Evolutionary conservation across 2,888 invertebrate species (phyloP), one percentile per base, ranked within the genome.

Genomic region (Drosophila subsilvestris): DNA sequence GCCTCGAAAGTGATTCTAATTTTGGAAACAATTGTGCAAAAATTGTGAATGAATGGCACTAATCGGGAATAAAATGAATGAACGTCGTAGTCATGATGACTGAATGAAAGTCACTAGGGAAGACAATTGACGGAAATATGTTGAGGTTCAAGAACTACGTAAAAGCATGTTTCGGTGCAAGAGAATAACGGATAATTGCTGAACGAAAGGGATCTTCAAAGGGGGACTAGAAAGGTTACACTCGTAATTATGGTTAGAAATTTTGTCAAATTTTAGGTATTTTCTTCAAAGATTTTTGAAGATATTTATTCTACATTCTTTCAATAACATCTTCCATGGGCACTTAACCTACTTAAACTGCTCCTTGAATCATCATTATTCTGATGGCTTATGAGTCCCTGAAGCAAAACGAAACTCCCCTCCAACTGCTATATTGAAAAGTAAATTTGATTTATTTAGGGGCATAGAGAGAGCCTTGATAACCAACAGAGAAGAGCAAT

Each of bases 361-460:
- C 25, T n/a, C 20, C 18, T 29, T 9, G 22, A 9, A 17, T 32
- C 32, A 43, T 44, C 14, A 62, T 56, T 47, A 25, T 22, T 17
- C 29, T n/a, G 14, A 25, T 57, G 22, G 10, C 37, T 37, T 17
- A 17, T 20, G 27, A 12, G 6, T 32, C 20, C 9, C 20, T 32
- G 53, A 58, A 44, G 53, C 65, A 65, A 44, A 50, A 48, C 55
- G 48, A 54, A 47, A 8, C 72, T 61, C 74, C 53, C 49, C 49
- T 51, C 58, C 51, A 74, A 74, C 72, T 76, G 70, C 37, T 62
- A 73, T 69, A 86, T 86, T 75, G 76, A 69, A 83, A 74, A 78
- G 66, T 73, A 86, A 86, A 82, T 86, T 86, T 69, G 63, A 83
- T 82, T 86, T 80, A 62, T 59, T 60, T 62, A 63, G 59, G 29